A percentile compares a stretch with the other conserved stretches of the same genome.
These are phyloP conservation scores for Scolopax rusticola DNA, from an alignment of 2,797 vertebrate genomes.

Conservation along the genomic window DNA sequence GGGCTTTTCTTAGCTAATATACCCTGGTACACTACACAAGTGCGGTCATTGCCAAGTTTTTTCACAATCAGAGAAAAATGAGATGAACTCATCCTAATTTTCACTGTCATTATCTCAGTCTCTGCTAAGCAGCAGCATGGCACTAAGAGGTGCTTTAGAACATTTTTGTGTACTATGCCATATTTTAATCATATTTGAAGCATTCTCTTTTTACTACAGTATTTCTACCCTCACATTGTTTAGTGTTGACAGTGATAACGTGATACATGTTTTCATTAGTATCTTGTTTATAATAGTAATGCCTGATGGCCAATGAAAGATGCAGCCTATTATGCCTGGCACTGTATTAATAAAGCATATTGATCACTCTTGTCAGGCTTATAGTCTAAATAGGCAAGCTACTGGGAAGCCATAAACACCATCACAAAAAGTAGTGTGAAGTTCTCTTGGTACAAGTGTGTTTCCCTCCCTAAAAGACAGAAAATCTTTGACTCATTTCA, in stretches of 20 bases:
- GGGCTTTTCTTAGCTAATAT: not conserved
- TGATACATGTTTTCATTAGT: not conserved
- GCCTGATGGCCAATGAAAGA: not conserved
- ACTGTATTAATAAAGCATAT: not conserved
- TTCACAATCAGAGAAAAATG: not conserved
- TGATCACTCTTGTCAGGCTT: not conserved
- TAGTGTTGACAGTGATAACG: not conserved
- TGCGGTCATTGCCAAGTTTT: not conserved
- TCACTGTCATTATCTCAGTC: not conserved
- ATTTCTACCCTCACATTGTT: not conserved
- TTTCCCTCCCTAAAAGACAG: not conserved
- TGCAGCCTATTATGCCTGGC: not conserved
- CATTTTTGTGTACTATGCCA: not conserved
- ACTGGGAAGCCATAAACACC: not conserved
- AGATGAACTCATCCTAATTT: slow-evolving; percentile 6
- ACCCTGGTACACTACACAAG: not conserved
- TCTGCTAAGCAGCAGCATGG: not conserved
- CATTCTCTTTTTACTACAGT: not conserved
- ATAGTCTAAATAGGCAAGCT: not conserved
- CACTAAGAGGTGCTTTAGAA: not conserved
- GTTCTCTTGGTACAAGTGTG: not conserved
- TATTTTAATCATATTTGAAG: not conserved
- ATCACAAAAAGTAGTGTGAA: not conserved
- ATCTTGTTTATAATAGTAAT: not conserved
- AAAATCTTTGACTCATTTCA: not conserved